Conservation (phyloP, 2,888 invertebrate species). For the Pyrgus malvae region DNA sequence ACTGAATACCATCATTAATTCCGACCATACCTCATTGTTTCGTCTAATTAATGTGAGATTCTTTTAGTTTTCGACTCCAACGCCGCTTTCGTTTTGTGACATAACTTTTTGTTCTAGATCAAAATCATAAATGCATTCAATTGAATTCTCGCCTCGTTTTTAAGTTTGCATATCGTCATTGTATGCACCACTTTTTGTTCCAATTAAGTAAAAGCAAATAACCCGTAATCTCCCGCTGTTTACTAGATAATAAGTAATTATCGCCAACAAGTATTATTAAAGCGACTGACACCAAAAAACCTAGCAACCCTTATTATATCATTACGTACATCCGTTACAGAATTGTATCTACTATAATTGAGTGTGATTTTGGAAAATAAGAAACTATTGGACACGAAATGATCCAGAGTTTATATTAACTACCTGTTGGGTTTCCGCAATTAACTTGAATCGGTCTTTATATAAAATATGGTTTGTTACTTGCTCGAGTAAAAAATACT, state of each 20-base stretch:
- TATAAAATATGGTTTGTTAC: too few species aligned
- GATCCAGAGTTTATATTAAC: slow-evolving; percentile 4
- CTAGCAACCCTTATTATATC: slow-evolving; percentile 39
- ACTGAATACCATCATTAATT: slow-evolving; percentile 32
- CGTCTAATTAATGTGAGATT: slow-evolving; percentile 37
- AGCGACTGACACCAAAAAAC: slow-evolving; percentile 19
- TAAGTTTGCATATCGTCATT: not conserved
- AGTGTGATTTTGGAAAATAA: slow-evolving; percentile 35
- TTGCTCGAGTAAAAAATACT: too few species aligned
- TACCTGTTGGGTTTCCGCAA: slow-evolving; percentile 6
- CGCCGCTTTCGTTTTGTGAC: slow-evolving; percentile 37
- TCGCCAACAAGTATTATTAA: slow-evolving; percentile 21
- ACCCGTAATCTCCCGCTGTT: slow-evolving; percentile 9
- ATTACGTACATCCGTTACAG: slow-evolving; percentile 38
- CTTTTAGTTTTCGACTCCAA: slow-evolving; percentile 30
- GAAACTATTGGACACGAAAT: slow-evolving; percentile 33
- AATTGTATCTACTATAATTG: slow-evolving; percentile 31
- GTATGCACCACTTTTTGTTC: not conserved
- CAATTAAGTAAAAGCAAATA: not conserved
- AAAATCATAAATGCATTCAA: slow-evolving; percentile 1
- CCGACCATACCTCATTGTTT: slow-evolving; percentile 46
- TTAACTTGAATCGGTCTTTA: not conserved
- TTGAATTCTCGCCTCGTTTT: slow-evolving; percentile 4
- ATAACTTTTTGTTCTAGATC: slow-evolving; percentile 26
- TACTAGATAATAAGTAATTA: slow-evolving; percentile 17